A percentile compares a stretch with the other conserved stretches of the same genome.
These are phyloP conservation scores for Melanotaenia maccullochi DNA, from an alignment of 2,797 vertebrate genomes.

Conservation along the genomic window DNA sequence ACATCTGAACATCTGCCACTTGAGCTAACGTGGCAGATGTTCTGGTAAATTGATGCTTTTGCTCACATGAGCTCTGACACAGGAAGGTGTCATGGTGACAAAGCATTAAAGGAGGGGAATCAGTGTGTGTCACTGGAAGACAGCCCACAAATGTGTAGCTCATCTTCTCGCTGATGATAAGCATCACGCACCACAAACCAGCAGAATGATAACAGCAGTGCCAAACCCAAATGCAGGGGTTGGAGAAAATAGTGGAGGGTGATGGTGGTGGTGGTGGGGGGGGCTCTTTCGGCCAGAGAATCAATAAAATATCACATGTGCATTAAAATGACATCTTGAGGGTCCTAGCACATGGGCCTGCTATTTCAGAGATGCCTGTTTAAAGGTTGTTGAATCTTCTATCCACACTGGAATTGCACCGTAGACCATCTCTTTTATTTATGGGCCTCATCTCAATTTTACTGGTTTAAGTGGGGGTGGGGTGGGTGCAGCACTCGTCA, in stretches of 20 bases:
- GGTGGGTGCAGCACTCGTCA: constrained; percentile 58
- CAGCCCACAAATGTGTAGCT: constrained; percentile 30
- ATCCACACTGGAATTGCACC: constrained; percentile 81
- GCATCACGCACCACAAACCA: constrained; percentile 56
- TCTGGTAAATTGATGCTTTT: constrained; percentile 32
- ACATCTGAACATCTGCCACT: constrained; percentile 42
- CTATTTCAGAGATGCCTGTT: constrained; percentile 84
- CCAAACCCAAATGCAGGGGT: constrained; percentile 18
- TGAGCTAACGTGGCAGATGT: constrained; percentile 44
- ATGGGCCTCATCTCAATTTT: constrained; percentile 83
- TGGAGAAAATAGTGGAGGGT: neutral
- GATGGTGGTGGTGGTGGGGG: neutral
- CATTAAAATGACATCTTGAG: constrained; percentile 78
- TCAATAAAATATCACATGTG: constrained; percentile 80
- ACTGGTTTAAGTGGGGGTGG: constrained; percentile 76
- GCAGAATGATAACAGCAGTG: constrained; percentile 64
- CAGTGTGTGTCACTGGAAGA: constrained; percentile 49
- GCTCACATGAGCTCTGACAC: constrained; percentile 34
- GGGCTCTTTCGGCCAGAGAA: constrained; percentile 23
- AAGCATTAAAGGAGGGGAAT: constrained; percentile 46
- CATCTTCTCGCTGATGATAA: constrained; percentile 56
- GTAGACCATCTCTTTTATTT: constrained; percentile 87
- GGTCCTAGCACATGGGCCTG: constrained; percentile 57
- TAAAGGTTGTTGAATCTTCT: constrained; percentile 80
- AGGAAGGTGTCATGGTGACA: constrained; percentile 48